Evolutionary conservation across 2,113 vertebrate species (phyloP), one percentile per base, ranked within the genome.

Genomic region (Aegypius monachus): DNA sequence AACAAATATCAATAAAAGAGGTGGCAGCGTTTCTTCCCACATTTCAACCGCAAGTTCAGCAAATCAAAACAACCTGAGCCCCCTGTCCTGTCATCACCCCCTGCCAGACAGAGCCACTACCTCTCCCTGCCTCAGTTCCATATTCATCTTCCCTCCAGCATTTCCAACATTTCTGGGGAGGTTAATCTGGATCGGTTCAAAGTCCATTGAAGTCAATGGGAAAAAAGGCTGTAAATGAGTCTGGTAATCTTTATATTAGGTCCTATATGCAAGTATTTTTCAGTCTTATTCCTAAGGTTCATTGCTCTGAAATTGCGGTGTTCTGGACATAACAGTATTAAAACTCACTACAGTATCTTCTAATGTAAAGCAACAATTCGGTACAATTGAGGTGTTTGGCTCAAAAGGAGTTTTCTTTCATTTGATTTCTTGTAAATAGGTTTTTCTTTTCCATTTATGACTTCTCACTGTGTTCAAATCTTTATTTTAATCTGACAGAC

Each of bases 401-500:
- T 93, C 59, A 87, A 75, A 65, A 66, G 31, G 32, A 63, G 23
- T 91, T 95, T 95, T 84, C 50, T 86, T 95, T 88, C 36, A 79
- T 80, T 86, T 88, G 25, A 91, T 96, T 95, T 89, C 81, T 95
- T 92, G 59, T 74, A 96, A 92, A 90, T 91, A 81, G 26, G 10
- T 79, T 73, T 90, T 95, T 86, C 21, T 90, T 97, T 94, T 94
- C 74, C 34, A 22, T 78, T 91, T 96, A 45, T 91, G 56, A 82
- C 56, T 78, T 81, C 61, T 89, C 42, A 66, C 40, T 40, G 10
- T 62, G 45, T 91, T 61, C 66, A 91, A 88, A 70, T 88, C 71
- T 95, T 96, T 85, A 48, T 82, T 97, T 93, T 88, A 94, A 91
- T 83, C 43, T 88, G 83, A 86, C 90, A 89, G 83, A 67, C 67